phyloP scores from a whole-genome alignment of 2,888 invertebrate genomes.

The Periphyllus acericola region DNA sequence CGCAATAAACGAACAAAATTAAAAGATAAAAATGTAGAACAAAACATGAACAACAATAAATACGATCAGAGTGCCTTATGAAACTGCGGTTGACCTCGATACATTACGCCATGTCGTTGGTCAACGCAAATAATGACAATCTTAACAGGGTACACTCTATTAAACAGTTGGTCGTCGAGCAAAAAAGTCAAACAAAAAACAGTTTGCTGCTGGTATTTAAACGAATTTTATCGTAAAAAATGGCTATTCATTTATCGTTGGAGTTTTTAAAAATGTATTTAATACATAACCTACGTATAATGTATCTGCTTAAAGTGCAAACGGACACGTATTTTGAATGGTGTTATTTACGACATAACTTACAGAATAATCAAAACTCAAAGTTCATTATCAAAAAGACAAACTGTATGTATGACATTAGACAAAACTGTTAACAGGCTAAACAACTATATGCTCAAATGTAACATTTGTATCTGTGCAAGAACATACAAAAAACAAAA shows the following conservation, averaged over 20 bases:
- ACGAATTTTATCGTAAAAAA: neutral
- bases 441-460: neutral
- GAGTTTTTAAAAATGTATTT: neutral
- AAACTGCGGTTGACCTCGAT: neutral
- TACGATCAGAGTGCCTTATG: too few species aligned
- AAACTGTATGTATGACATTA: neutral
- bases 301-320: neutral
- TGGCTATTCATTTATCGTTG: conserved; percentile 13
- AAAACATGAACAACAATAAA: neutral
- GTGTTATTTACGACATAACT: neutral
- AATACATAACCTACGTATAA: neutral
- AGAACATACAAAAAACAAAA: too few species aligned
- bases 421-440: neutral
- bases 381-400: neutral
- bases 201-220: neutral
- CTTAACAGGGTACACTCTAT: neutral
- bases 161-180: neutral
- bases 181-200: neutral
- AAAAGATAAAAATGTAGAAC: neutral
- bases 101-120: neutral
- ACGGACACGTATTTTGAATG: neutral
- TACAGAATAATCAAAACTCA: neutral
- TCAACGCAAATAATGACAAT: neutral
- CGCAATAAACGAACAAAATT: neutral
- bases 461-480: too few species aligned